These are phyloP conservation scores for Cosmia pyralina DNA, from an alignment of 2,888 invertebrate genomes.

Conservation along the genomic window DNA sequence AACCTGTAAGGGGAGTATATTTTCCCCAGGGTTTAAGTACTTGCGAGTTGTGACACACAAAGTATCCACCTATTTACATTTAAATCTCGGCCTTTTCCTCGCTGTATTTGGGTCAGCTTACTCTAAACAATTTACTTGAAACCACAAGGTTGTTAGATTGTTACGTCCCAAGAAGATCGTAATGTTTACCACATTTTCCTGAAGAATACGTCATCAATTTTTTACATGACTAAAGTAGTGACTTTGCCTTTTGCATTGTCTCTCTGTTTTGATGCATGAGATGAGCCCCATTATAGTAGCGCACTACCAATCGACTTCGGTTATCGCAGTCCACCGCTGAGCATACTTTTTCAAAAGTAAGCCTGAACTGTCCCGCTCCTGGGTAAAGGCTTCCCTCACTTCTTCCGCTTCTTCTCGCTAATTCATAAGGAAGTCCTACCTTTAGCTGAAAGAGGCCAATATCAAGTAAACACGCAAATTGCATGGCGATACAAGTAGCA, in stretches of 20 bases:
- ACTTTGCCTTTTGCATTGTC: not conserved
- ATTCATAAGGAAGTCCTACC: not conserved
- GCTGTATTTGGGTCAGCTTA: conserved; percentile 4
- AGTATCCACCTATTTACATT: conserved; percentile 23
- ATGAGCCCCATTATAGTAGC: not conserved
- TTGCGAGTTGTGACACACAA: not conserved
- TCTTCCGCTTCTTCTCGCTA: not conserved
- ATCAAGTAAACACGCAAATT: not conserved
- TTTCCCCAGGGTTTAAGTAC: conserved; percentile 7
- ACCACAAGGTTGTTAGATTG: no score
- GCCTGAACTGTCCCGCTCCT: not conserved
- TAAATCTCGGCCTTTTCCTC: conserved; percentile 10
- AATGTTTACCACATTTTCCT: conserved; percentile 2
- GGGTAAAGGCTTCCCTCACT: not conserved
- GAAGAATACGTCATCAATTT: not conserved
- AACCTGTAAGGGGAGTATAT: not conserved
- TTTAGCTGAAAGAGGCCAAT: not conserved
- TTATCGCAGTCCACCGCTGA: not conserved
- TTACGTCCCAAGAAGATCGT: no score
- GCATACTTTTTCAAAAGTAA: not conserved
- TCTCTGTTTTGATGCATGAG: not conserved
- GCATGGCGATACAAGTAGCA: not conserved
- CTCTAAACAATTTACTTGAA: conserved; percentile 4
- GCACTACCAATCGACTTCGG: not conserved
- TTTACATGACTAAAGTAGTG: not conserved